A percentile compares a stretch with the other conserved stretches of the same genome.
Evolutionary conservation across 2,113 vertebrate genomes (phyloP).

Genomic region (Xiphias gladius): DNA sequence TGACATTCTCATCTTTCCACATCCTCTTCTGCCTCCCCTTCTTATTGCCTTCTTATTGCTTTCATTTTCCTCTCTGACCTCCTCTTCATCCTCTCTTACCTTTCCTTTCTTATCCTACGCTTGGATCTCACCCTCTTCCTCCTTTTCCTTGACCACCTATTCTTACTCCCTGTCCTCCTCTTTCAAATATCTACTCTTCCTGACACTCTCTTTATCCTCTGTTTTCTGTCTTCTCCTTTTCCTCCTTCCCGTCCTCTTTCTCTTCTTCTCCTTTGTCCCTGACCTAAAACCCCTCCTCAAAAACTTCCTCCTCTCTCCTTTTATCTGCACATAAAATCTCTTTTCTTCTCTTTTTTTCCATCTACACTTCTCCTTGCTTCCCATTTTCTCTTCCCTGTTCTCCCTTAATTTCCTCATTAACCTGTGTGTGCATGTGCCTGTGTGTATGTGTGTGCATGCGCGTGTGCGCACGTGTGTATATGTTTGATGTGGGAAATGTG

Average conservation of each 20-base stretch:
- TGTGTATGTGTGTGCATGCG: constrained; percentile 35
- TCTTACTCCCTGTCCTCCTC: neutral
- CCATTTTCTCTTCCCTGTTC: constrained; percentile 42
- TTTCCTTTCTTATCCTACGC: neutral
- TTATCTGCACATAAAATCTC: neutral
- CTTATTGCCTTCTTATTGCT: neutral
- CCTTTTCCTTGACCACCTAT: neutral
- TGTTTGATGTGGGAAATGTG: constrained; percentile 60
- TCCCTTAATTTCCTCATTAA: constrained; percentile 39
- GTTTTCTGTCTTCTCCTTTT: no score
- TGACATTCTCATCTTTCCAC: neutral
- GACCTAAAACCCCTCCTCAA: neutral
- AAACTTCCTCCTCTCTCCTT: neutral
- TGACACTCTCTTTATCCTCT: neutral
- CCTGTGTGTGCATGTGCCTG: constrained; percentile 25
- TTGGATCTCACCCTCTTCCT: neutral
- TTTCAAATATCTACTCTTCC: neutral
- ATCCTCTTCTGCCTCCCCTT: neutral
- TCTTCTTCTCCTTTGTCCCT: neutral
- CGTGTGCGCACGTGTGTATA: constrained; percentile 11
- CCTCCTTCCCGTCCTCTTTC: neutral
- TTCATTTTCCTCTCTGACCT: neutral
- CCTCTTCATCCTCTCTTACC: neutral
- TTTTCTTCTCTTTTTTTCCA: neutral
- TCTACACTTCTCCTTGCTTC: neutral